These are phyloP conservation scores for Gadopsis bispinosus DNA, from an alignment of 2,797 vertebrate species.

Conservation along the genomic window DNA sequence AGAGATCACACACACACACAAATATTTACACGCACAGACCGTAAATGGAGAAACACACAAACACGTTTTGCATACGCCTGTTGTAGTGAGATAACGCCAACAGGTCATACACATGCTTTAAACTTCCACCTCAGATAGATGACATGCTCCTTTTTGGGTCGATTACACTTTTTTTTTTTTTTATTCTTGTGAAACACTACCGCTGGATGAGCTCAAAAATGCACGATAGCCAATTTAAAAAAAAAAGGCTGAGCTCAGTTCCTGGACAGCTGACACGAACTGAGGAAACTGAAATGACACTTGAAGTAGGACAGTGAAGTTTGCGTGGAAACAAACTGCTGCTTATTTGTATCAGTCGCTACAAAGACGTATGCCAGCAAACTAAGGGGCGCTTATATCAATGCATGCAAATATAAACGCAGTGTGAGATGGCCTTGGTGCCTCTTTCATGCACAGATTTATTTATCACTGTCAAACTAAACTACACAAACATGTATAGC, in stretches of 20 bases:
- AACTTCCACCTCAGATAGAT: slow-evolving; percentile 40
- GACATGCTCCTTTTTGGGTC: background rate
- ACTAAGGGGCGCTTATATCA: background rate
- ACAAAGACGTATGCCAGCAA: background rate
- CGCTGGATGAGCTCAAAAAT: slow-evolving; percentile 27
- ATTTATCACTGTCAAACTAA: background rate
- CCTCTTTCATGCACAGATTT: background rate
- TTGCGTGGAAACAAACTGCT: slow-evolving; percentile 5
- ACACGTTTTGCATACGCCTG: background rate
- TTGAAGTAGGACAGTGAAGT: slow-evolving; percentile 17
- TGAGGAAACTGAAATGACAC: slow-evolving; percentile 26
- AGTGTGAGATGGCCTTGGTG: background rate
- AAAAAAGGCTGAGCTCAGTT: slow-evolving; percentile 54
- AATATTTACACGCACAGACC: background rate
- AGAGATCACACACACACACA: slow-evolving; percentile 39
- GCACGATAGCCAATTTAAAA: slow-evolving; percentile 25
- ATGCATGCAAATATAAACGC: background rate
- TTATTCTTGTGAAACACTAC: slow-evolving; percentile 38
- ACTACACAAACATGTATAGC: background rate
- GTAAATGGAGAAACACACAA: slow-evolving; percentile 10
- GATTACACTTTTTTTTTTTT: background rate
- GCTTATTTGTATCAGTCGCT: background rate
- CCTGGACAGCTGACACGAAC: slow-evolving; percentile 46
- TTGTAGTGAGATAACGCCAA: slow-evolving; percentile 5
- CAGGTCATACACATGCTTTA: background rate